These are phyloP conservation scores for Rhabdophis nuchalis DNA, from an alignment of 2,797 vertebrate genomes.

Conservation along the genomic window DNA sequence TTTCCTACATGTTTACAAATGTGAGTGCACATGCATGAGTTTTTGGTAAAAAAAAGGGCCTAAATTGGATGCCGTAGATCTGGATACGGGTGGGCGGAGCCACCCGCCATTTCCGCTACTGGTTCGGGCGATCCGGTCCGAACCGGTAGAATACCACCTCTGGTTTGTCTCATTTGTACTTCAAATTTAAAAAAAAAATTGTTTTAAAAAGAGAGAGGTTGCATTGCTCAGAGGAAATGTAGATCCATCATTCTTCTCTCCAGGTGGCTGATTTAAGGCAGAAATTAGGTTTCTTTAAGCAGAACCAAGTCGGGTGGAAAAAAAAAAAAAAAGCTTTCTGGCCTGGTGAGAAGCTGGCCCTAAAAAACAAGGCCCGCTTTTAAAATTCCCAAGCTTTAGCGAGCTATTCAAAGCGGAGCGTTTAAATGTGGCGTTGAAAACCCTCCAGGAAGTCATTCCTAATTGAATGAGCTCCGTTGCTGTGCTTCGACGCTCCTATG, in stretches of 20 bases:
- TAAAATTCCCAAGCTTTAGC: not conserved
- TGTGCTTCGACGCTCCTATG: conserved; percentile 46
- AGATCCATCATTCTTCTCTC: not conserved
- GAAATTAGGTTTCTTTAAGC: not conserved
- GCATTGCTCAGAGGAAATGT: not conserved
- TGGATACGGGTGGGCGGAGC: too few relatives aligned
- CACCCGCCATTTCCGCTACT: too few relatives aligned
- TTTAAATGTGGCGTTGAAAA: conserved; percentile 44
- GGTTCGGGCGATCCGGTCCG: too few relatives aligned
- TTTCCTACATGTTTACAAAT: too few relatives aligned
- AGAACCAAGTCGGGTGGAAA: not conserved
- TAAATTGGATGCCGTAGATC: too few relatives aligned
- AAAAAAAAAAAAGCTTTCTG: not conserved
- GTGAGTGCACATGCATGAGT: too few relatives aligned
- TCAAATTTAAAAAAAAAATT: too few relatives aligned
- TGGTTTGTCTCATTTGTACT: too few relatives aligned
- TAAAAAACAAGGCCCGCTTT: not conserved
- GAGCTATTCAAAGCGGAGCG: conserved; percentile 14
- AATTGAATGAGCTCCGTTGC: conserved; percentile 45
- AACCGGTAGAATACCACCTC: too few relatives aligned
- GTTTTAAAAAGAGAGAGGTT: too few relatives aligned
- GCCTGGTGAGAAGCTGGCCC: not conserved
- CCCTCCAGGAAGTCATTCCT: conserved; percentile 54
- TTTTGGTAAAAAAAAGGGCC: too few relatives aligned
- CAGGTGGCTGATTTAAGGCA: not conserved